These are phyloP conservation scores for Macrosiphum euphorbiae DNA, from an alignment of 2,888 invertebrate genomes.

Conservation along the genomic window DNA sequence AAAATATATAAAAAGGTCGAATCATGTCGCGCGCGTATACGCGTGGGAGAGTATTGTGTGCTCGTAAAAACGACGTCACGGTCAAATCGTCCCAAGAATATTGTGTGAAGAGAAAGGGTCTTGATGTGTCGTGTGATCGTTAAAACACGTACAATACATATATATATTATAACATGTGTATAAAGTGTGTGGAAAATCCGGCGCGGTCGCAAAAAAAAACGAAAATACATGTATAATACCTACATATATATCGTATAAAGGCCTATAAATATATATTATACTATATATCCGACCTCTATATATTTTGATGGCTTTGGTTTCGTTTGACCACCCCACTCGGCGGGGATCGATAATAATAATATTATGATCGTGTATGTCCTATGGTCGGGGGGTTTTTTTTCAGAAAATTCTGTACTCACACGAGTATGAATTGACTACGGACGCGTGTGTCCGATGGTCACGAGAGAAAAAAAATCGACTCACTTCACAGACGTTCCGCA, in stretches of 20 bases:
- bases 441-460: not conserved
- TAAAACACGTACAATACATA: conserved; percentile 7
- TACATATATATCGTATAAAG: too few species aligned
- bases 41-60: conserved; percentile 59
- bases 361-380: not conserved
- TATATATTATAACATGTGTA: not conserved
- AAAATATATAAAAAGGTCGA: conserved; percentile 50
- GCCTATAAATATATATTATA: too few species aligned
- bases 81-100: conserved; percentile 50
- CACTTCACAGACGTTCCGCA: not conserved
- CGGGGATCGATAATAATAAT: not conserved
- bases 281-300: not conserved
- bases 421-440: not conserved
- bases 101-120: conserved; percentile 27
- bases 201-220: conserved; percentile 15
- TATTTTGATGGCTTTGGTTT: not conserved
- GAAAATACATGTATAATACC: not conserved
- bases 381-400: not conserved
- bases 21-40: conserved; percentile 35
- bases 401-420: not conserved
- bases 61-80: conserved; percentile 59
- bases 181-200: not conserved
- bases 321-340: not conserved
- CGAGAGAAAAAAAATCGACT: not conserved
- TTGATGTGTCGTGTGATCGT: not conserved